Base-by-base conservation (phyloP, 2,113 vertebrate genomes). In the Corythornis vintsioides region DNA sequence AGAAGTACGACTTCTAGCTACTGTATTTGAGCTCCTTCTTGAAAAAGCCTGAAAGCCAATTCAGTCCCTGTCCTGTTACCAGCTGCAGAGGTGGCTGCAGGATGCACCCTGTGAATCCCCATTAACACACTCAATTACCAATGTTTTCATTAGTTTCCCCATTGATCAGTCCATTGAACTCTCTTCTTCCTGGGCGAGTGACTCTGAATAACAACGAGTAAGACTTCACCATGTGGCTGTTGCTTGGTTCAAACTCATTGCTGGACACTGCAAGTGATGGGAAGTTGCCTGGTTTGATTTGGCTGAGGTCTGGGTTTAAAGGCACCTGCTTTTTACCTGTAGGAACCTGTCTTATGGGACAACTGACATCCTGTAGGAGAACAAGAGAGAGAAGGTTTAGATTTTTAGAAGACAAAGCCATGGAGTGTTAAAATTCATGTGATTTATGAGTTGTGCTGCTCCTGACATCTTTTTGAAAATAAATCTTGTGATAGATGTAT, bases 261-360 rank as follows among this genome's bases (percentile, higher is more conserved):
- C 99, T 99, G 98, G 99, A 98, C 91, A 99, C 99, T 57, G 99
- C 98, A 94, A 99, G 98, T 38, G 99, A 99, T 66, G 99, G 99
- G 96, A 98, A 99, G 97, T 98, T 98, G 97, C 98, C 98, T 40
- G 98, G 98, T 98, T 99, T 99, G 89, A 98, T 98, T 98, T 98
- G 99, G 98, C 98, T 99, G 98, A 98, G 97, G 97, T 99, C 99
- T 93, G 99, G 99, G 97, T 99, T 99, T 98, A 99, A 99, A 98
- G 99, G 99, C 98, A 99, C 99, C 98, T 99, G 99, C 98, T 99
- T 99, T 98, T 99, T 99, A 98, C 99, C 99, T 97, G 99, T 99
- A 98, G 99, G 99, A 98, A 99, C 99, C 99, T 99, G 99, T 96
- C 99, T 99, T 97, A 99, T 98, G 0, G 99, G 99, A 97, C 99